Evolutionary conservation across 2,113 vertebrate species (phyloP), one percentile per base, ranked within the genome.

Genomic region (Planiliza haematocheilus): DNA sequence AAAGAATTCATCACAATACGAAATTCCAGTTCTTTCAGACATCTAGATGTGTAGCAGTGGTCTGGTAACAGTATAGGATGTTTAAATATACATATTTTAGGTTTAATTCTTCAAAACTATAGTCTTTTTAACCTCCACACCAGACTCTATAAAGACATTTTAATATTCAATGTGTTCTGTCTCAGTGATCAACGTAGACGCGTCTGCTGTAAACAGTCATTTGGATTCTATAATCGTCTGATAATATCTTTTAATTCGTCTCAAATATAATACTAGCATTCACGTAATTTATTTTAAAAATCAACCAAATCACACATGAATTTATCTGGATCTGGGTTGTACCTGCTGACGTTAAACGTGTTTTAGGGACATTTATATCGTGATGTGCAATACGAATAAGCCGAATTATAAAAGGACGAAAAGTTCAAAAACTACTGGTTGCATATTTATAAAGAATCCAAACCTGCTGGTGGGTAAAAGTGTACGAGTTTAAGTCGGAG

Each of bases 361-460:
- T 59, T 39, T 42, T 11, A 46, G 1, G 0, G 0, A 48, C 17
- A 36, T 0, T 7, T n/a, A 6, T 3, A 6, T 4, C 24, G 13
- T 10, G 30, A 17, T 8, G 1, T 43, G 21, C 0, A 21, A 2
- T 20, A 30, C 5, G 4, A 3, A 0, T 1, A 4, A 72, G 68
- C 68, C 53, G 63, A 63, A 69, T 64, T 39, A 39, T n/a, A 43
- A 21, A 6, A 39, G 7, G 34, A 30, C 24, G 2, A 30, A 30
- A n/a, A n/a, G n/a, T n/a, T n/a, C n/a, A n/a, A n/a, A n/a, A n/a
- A n/a, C n/a, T n/a, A n/a, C n/a, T n/a, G n/a, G n/a, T 46, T 2
- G 3, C n/a, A n/a, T 11, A 18, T 7, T 0, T 38, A 8, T 7
- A 16, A 11, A 0, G 0, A 17, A 5, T 11, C 0, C 5, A 43